Conservation (phyloP, 2,888 invertebrate genomes). For the Dynastes tityus region DNA sequence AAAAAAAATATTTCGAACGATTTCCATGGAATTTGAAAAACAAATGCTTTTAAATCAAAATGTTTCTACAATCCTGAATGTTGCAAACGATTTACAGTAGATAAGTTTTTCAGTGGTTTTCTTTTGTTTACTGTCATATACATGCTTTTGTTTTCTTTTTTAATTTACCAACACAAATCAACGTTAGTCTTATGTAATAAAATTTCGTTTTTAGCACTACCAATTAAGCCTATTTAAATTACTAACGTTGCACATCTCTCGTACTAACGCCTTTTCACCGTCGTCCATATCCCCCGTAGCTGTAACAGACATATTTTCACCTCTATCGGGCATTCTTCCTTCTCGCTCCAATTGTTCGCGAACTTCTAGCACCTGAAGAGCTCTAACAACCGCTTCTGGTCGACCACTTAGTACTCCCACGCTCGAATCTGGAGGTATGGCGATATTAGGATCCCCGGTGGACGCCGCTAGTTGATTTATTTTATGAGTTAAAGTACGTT, state of each 20-base stretch:
- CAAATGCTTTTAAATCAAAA: too few relatives aligned
- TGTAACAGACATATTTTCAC: slow-evolving; percentile 63
- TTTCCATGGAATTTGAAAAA: too few relatives aligned
- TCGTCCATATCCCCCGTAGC: slow-evolving; percentile 81
- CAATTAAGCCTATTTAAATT: slow-evolving; percentile 25
- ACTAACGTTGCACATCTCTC: slow-evolving; percentile 95
- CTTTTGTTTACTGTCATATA: too few relatives aligned
- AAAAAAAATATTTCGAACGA: too few relatives aligned
- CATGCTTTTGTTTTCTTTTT: too few relatives aligned
- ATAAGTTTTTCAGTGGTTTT: too few relatives aligned
- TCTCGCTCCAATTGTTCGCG: slow-evolving; percentile 89
- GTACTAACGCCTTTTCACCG: slow-evolving; percentile 92
- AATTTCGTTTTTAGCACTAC: neutral
- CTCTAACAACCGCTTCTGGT: slow-evolving; percentile 94
- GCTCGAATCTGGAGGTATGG: slow-evolving; percentile 65
- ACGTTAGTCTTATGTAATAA: neutral
- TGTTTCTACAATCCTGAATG: too few relatives aligned
- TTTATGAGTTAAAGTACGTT: slow-evolving; percentile 74
- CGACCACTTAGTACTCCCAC: slow-evolving; percentile 75
- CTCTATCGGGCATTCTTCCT: slow-evolving; percentile 68
- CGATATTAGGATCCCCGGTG: slow-evolving; percentile 68
- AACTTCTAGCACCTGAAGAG: slow-evolving; percentile 92
- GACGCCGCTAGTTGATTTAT: slow-evolving; percentile 70
- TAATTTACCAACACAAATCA: too few relatives aligned
- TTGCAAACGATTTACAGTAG: too few relatives aligned